Conservation (phyloP, 2,888 invertebrate genomes). For the Pherbina coryleti region DNA sequence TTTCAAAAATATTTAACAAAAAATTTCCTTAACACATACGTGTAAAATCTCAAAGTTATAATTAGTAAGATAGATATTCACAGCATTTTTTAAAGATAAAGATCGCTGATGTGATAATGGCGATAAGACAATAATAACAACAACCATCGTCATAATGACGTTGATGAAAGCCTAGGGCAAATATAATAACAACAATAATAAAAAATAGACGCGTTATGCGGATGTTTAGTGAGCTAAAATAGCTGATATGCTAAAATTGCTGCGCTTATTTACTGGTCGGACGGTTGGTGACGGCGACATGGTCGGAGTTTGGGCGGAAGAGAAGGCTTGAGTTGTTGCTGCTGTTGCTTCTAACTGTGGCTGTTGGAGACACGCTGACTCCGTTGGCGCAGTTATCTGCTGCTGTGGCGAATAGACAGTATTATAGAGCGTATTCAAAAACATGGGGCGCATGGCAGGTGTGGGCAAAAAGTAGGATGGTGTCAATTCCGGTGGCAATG, state of each 20-base stretch:
- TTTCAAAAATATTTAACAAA: constrained; percentile 53
- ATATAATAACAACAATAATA: constrained; percentile 2
- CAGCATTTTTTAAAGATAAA: constrained; percentile 41
- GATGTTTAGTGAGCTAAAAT: constrained; percentile 63
- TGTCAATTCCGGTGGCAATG: constrained; percentile 27
- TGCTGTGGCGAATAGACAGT: not conserved
- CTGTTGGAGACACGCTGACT: not conserved
- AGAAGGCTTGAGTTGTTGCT: constrained; percentile 21
- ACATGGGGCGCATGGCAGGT: not conserved
- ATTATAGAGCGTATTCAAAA: not conserved
- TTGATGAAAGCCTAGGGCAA: constrained; percentile 14
- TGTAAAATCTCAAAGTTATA: constrained; percentile 24
- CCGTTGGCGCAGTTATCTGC: not conserved
- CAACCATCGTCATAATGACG: not conserved
- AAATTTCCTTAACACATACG: constrained; percentile 41
- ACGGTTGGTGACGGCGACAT: constrained; percentile 34
- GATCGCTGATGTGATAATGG: not conserved
- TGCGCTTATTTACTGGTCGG: constrained; percentile 58
- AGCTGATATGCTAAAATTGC: constrained; percentile 68
- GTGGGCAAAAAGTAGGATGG: constrained; percentile 23
- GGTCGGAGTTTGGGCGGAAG: not conserved
- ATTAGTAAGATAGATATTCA: constrained; percentile 20
- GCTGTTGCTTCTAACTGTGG: not conserved
- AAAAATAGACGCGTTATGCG: constrained; percentile 30
- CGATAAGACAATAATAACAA: not conserved